Evolutionary conservation across 2,888 invertebrate genomes (phyloP), one percentile per base, ranked within the genome.

Genomic region (Mactromeris polynyma): DNA sequence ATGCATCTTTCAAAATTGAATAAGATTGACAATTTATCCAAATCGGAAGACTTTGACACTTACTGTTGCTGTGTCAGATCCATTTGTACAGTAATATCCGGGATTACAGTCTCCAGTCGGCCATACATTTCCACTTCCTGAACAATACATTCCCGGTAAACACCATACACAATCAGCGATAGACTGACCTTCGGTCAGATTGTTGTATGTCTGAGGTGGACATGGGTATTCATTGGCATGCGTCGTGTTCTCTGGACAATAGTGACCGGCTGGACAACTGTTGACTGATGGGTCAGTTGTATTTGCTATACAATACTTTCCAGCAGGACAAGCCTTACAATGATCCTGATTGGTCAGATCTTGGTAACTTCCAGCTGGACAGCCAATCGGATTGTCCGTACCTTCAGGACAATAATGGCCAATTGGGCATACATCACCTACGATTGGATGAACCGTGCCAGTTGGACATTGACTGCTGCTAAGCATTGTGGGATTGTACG

Each of bases 311-410:
- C 96, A 96, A 91, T 93, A 96, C 90, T 96, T 94, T 2, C 96
- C 96, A 33, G 92, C 94, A 11, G 95, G 96, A 88, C 96, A 96
- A 69, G 85, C 89, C 89, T 94, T 95, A 94, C 96, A 96, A 46
- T 89, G 85, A 26, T 91, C 92, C 91, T 95, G 95, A 90, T 94
- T 95, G 92, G 94, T 93, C 81, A 94, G 88, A 92, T 95, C 94
- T 85, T 96, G 96, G 92, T 96, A 96, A 9, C 94, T 93, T 21
- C 96, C 96, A 17, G 96, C 94, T 42, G 95, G 94, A 87, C 96
- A 96, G 85, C 94, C 95, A 91, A 94, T 93, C 31, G 96, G 96
- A 91, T 93, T 94, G 88, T 93, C 93, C 82, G 95, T 93, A 85
- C 96, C 96, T 86, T 85, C 83, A 36, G 95, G 95, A 86, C 96